Base-by-base conservation (phyloP, 2,888 invertebrate genomes). In the Aelia acuminata region DNA sequence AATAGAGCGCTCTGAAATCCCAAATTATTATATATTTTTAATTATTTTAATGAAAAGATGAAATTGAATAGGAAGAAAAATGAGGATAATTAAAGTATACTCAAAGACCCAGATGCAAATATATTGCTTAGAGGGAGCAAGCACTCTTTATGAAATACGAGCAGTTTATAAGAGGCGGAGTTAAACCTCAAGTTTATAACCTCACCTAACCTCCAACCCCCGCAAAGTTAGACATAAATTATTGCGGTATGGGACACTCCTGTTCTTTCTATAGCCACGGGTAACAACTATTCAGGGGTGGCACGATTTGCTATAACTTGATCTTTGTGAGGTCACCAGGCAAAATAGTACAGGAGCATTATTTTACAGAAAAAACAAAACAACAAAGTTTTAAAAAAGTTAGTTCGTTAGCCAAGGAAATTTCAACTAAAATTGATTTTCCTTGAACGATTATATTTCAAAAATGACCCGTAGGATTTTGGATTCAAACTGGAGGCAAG, bases 121-220 rank as follows among this genome's bases (percentile, higher is more conserved):
- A 80, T 80, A 80, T 43, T 80, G 43, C 80, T 3, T 31, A 13
- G n/a, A 15, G 43, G 43, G n/a, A 43, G 47, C n/a, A 22, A 43
- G 47, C n/a, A 43, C 43, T 80, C 43, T n/a, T 80, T 80, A 47
- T 80, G 80, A 80, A n/a, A 80, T 80, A 80, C n/a, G 39, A 47
- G 80, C 43, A 39, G 80, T 80, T 80, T 80, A 80, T 80, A 80
- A 80, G 43, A 47, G 80, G 43, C 43, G 1, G 43, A 26, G 43
- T 22, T 47, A 80, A 80, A 80, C 63, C 31, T 80, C 22, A 47
- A 39, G 43, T 47, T 80, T 80, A 80, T 43, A n/a, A 22, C 15
- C 43, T 18, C 35, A 43, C 31, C 18, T 18, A 2, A 13, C 10
- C 80, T 13, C 43, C 1, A 80, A 70, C 4, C 63, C 80, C 35